Conservation (phyloP, 1,140 invertebrate genomes). For the Tetraneura akinire region DNA sequence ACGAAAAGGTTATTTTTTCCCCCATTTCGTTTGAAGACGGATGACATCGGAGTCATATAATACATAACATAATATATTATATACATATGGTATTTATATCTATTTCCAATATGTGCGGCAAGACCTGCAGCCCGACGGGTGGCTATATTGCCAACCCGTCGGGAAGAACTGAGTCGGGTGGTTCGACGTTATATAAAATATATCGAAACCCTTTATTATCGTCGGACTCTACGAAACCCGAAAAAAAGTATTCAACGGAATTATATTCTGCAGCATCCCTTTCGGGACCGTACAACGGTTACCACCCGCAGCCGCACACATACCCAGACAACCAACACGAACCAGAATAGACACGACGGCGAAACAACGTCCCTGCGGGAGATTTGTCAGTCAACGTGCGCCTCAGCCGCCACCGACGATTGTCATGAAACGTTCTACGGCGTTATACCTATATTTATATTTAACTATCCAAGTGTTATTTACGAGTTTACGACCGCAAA, state of each 20-base stretch:
- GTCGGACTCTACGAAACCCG: background rate
- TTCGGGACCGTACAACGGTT: background rate
- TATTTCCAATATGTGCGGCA: background rate
- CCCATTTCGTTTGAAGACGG: background rate
- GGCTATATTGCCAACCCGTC: background rate
- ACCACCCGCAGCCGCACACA: conserved; percentile 11
- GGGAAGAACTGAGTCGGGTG: background rate
- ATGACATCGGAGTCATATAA: no score
- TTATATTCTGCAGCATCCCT: conserved; percentile 26
- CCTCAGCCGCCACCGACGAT: background rate
- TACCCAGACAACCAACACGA: background rate
- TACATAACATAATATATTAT: no score
- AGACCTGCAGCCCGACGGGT: background rate
- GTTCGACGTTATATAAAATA: background rate
- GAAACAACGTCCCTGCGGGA: conserved; percentile 14
- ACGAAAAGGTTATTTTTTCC: no score
- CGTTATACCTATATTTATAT: background rate
- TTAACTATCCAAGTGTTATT: background rate
- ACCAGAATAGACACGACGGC: conserved; percentile 21
- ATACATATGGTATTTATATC: background rate
- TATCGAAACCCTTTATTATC: background rate
- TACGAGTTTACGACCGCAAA: background rate
- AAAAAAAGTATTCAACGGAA: background rate
- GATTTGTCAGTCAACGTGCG: background rate
- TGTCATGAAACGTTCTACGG: background rate